Conservation (phyloP, 2,797 vertebrate genomes). For the Lepus oiostolus region DNA sequence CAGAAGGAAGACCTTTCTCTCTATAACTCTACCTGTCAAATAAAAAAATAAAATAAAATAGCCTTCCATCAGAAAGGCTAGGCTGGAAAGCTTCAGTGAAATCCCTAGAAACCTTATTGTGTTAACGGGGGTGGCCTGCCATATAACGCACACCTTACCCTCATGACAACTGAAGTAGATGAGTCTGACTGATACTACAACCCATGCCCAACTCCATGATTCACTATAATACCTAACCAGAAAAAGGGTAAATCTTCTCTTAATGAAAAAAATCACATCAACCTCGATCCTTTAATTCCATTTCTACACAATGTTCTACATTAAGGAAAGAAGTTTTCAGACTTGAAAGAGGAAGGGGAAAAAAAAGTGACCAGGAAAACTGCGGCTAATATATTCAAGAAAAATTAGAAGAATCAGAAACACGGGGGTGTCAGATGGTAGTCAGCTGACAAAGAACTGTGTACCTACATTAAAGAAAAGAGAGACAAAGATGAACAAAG, state of each 20-base stretch:
- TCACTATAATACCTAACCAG: not conserved
- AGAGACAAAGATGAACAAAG: not conserved
- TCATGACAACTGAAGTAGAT: constrained; percentile 8
- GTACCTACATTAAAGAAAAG: not conserved
- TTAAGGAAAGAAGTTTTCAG: not conserved
- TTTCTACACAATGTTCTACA: not conserved
- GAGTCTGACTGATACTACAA: not conserved
- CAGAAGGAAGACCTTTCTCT: too few relatives aligned
- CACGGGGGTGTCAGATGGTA: not conserved
- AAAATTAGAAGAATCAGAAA: not conserved
- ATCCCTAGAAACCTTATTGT: not conserved
- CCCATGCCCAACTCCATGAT: not conserved
- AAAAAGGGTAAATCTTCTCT: not conserved
- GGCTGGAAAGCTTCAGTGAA: not conserved
- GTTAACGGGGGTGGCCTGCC: not conserved
- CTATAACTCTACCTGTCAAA: too few relatives aligned
- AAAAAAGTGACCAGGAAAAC: not conserved
- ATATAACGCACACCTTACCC: not conserved
- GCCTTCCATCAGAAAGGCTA: not conserved
- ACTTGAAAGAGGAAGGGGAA: not conserved
- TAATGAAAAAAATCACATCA: not conserved
- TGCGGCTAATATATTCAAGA: not conserved
- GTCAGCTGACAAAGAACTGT: not conserved
- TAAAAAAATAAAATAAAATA: not conserved
- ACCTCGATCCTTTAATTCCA: constrained; percentile 5